Base-by-base conservation (phyloP, 2,888 invertebrate genomes). In the Chymomyza amoena region DNA sequence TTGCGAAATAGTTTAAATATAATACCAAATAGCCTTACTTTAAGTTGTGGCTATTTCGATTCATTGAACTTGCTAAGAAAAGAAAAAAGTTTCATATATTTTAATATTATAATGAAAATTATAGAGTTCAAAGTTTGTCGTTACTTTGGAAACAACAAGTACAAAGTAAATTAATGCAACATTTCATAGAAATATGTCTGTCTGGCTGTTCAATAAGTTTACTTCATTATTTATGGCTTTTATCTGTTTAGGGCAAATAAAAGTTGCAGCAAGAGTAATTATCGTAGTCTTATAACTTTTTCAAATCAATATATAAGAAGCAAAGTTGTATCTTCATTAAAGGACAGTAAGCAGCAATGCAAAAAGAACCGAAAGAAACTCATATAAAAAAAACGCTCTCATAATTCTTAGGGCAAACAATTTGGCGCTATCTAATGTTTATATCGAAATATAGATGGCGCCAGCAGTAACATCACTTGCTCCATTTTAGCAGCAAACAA, bases 61-160 rank as follows among this genome's bases (percentile, higher is more conserved):
- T 5, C 39, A 45, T 2, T 32, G 13, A 61, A 57, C 16, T 20
- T 7, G 13, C 20, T 10, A 9, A 25, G 13, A 32, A 62, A 62
- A 60, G 25, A 6, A 10, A 65, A 20, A 20, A 36, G 2, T 7
- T 45, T 15, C 3, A 5, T 63, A 39, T 54, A 13, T 45, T 45
- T 62, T 36, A 18, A 45, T 54, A 59, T 61, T 64, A 18, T 70
- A 75, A 75, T 71, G 70, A 64, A 73, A 59, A 57, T 63, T 66
- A 62, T 73, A 61, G 36, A 69, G 59, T 69, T 25, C 4, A 16
- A 64, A 68, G 57, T 68, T 66, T 51, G 50, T 18, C 10, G 25
- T 66, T 63, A 51, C 71, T 68, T 72, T 3, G 28, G 16, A 64
- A 66, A 63, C 54, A 64, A 69, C 54, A 64, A 69, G n/a, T 61